These are phyloP conservation scores for Aphelinus atriplicis DNA, from an alignment of 1,140 invertebrate genomes.

Conservation along the genomic window DNA sequence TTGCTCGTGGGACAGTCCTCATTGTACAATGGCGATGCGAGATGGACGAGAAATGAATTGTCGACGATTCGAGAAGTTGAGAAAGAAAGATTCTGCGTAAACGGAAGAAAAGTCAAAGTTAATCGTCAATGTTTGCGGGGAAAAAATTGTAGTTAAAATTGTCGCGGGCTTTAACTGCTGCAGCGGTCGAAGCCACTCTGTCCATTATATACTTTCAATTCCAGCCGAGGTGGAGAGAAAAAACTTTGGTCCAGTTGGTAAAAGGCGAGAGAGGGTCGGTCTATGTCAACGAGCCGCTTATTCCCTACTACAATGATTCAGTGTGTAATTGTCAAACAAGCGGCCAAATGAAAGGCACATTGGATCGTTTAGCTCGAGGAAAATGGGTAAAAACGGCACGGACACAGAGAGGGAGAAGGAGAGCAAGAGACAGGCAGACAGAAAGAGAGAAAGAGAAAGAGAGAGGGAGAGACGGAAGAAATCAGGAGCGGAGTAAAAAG, in stretches of 20 bases:
- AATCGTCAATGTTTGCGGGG: not conserved
- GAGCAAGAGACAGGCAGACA: not conserved
- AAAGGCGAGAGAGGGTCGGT: not conserved
- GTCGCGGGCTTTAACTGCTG: not conserved
- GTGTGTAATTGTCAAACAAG: constrained; percentile 34
- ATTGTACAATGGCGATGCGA: too few relatives aligned
- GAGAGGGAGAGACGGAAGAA: constrained; percentile 17
- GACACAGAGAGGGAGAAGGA: not conserved
- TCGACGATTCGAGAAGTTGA: too few relatives aligned
- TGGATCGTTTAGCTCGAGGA: constrained; percentile 29
- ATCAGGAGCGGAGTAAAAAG: constrained; percentile 50
- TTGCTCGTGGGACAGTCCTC: too few relatives aligned
- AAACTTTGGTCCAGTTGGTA: not conserved
- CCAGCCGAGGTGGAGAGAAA: not conserved
- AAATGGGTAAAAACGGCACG: not conserved
- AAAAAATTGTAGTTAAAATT: not conserved
- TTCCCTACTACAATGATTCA: not conserved
- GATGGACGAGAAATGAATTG: too few relatives aligned
- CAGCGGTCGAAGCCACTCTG: not conserved
- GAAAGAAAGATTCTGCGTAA: not conserved
- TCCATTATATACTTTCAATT: constrained; percentile 30
- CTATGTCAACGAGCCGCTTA: constrained; percentile 3
- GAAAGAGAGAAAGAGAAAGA: constrained; percentile 2
- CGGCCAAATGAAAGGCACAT: constrained; percentile 8
- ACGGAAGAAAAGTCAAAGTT: constrained; percentile 1